A percentile compares a stretch with the other conserved stretches of the same genome.
Conservation (phyloP, 2,797 vertebrate genomes). For the Enoplosus armatus region DNA sequence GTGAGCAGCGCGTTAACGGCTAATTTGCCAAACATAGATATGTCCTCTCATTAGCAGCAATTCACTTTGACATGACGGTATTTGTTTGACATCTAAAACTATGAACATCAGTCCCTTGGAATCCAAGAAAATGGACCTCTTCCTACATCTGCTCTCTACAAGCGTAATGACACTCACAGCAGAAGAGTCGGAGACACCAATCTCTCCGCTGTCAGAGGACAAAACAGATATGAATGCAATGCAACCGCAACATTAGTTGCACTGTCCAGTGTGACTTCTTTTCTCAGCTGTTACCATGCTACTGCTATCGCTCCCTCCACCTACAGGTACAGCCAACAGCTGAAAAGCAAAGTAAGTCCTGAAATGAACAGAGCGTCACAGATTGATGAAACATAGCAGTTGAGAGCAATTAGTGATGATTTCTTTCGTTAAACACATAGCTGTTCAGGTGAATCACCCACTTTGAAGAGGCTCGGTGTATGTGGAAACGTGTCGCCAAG, state of each 20-base stretch:
- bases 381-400: background rate
- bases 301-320: conserved; percentile 3
- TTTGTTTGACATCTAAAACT: background rate
- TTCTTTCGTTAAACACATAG: background rate
- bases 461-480: background rate
- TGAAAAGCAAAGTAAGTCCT: conserved; percentile 7
- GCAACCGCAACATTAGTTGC: background rate
- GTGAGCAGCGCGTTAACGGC: no score
- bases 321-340: conserved; percentile 7
- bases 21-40: background rate
- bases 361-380: conserved; percentile 1
- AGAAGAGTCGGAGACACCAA: background rate
- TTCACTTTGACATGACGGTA: background rate
- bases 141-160: background rate
- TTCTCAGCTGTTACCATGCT: conserved; percentile 11
- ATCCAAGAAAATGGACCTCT: background rate
- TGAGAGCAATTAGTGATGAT: background rate
- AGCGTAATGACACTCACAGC: background rate
- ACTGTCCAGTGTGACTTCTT: conserved; percentile 21
- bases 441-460: background rate
- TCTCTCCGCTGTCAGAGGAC: background rate
- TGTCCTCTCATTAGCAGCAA: background rate
- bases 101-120: background rate
- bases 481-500: background rate
- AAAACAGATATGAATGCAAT: conserved; percentile 13